Evolutionary conservation across 2,113 vertebrate genomes (phyloP).

Genomic region (Phycodurus eques): DNA sequence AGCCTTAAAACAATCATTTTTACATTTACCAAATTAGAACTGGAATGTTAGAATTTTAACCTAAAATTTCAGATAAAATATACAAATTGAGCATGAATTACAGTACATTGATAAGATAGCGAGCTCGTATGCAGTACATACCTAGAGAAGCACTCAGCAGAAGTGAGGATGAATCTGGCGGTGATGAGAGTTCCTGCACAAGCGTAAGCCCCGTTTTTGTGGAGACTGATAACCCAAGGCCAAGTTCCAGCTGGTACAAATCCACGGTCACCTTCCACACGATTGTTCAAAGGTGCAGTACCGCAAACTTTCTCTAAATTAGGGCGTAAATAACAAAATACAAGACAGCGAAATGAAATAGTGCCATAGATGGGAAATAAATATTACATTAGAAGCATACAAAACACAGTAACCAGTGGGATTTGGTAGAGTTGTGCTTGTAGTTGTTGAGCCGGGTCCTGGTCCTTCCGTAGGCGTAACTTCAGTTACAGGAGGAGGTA

Average conservation of each 20-base stretch:
- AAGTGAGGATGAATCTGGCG: constrained; percentile 66
- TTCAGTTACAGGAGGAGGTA: not conserved
- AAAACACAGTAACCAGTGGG: not conserved
- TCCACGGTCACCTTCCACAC: not conserved
- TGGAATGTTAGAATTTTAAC: too few relatives aligned
- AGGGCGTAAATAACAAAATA: constrained; percentile 1
- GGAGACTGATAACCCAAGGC: constrained; percentile 78
- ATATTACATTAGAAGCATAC: not conserved
- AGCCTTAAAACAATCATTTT: not conserved
- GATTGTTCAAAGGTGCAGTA: not conserved
- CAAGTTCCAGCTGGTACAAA: constrained; percentile 45
- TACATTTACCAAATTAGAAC: not conserved
- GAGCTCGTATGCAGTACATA: constrained; percentile 18
- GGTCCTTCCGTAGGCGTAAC: not conserved
- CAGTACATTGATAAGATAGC: too few relatives aligned
- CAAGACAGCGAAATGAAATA: constrained; percentile 34
- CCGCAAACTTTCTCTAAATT: not conserved
- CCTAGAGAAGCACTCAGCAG: constrained; percentile 51
- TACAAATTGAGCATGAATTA: not conserved
- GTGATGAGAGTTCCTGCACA: constrained; percentile 75
- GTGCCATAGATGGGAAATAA: too few relatives aligned
- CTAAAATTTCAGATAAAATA: too few relatives aligned
- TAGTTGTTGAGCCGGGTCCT: not conserved
- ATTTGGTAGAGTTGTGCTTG: not conserved
- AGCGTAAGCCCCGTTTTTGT: constrained; percentile 23